phyloP scores from a whole-genome alignment of 2,888 invertebrate species.

The Arrhopalites spinosus region DNA sequence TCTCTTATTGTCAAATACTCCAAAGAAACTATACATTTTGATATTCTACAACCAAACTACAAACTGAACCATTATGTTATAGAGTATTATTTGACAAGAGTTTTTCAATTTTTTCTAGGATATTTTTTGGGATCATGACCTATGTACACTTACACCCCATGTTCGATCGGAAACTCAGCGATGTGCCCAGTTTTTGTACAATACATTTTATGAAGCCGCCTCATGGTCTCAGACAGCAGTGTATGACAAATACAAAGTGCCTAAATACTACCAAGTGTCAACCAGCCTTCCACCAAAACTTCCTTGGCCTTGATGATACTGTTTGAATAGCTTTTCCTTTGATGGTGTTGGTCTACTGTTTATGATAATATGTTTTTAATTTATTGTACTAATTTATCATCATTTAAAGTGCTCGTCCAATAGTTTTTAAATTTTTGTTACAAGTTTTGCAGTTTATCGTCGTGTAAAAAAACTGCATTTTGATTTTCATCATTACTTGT shows the following conservation, averaged over 20 bases:
- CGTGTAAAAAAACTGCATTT: too few species aligned
- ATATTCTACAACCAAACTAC: too few species aligned
- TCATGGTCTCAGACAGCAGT: constrained; percentile 79
- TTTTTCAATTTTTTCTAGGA: constrained; percentile 34
- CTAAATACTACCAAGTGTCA: constrained; percentile 58
- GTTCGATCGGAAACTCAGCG: constrained; percentile 68
- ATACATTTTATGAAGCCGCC: constrained; percentile 71
- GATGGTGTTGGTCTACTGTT: background rate
- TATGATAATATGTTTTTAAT: background rate
- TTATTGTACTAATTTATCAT: background rate
- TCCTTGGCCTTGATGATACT: constrained; percentile 31
- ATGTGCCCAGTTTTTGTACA: constrained; percentile 71
- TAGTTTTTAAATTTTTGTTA: background rate
- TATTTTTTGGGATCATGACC: constrained; percentile 43
- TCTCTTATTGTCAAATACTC: constrained; percentile 2
- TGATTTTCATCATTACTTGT: too few species aligned
- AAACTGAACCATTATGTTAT: too few species aligned
- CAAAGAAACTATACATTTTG: too few species aligned
- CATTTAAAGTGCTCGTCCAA: background rate
- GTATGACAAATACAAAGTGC: constrained; percentile 80
- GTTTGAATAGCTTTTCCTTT: background rate
- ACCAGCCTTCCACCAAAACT: constrained; percentile 32
- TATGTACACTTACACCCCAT: constrained; percentile 69
- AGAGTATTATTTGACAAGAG: background rate
- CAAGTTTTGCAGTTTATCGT: background rate